Evolutionary conservation across 2,888 invertebrate genomes (phyloP), one percentile per base, ranked within the genome.

Genomic region (Ectemnius lituratus): DNA sequence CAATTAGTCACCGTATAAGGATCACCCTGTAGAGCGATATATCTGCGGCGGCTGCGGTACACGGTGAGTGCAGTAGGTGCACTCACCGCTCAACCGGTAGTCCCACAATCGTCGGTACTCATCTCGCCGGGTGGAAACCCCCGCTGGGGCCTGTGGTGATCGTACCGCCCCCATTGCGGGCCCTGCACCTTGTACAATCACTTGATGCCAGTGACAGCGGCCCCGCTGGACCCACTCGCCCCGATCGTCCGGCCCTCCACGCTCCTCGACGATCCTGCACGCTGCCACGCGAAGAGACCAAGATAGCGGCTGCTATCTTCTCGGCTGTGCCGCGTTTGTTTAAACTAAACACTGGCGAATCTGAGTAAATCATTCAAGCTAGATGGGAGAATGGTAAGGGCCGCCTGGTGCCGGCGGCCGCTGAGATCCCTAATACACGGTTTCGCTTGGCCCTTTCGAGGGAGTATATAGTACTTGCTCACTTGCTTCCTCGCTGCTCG

Each of bases 111-210:
- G 85, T 77, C 78, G 78, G 68, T 83, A 78, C 84, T 87, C 88
- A 88, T 89, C 88, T 87, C 78, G 82, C 74, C 76, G 85, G 81
- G 81, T 83, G 80, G 82, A 81, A 87, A 84, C 86, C 84, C 80
- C 82, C 70, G 75, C 78, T 75, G 81, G 67, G 80, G n/a, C 52
- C 60, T 70, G 65, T 11, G 37, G 37, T 57, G 69, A 61, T 73
- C 78, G 72, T 75, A 73, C 80, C 83, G 79, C 83, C 83, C 80
- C 77, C 76, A 75, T 78, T 69, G 67, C 47, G 49, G 14, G 52
- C 63, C 75, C 72, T 66, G 63, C 82, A 82, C 71, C 80, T 77
- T 71, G 70, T 78, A 77, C 76, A 70, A 70, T 72, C 62, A 67
- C 74, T 79, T 79, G 83, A 80, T 75, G 81, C 63, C 73, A 83